Percentiles rank a stretch among this genome's conserved stretches.
Conservation (phyloP, 2,797 vertebrate species). For the Poeciliopsis presidionis region DNA sequence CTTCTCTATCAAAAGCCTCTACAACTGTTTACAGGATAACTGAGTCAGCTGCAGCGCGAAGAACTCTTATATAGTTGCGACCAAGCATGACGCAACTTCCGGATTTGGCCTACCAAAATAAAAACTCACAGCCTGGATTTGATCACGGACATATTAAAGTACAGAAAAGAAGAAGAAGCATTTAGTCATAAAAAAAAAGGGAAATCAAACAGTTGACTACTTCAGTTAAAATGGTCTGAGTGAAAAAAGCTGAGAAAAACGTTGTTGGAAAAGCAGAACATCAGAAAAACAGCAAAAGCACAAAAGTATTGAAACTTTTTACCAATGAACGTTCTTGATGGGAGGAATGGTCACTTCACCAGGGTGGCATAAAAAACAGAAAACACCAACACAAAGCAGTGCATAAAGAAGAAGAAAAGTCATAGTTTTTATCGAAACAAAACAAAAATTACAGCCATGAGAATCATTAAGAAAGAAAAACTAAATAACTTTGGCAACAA, state of each 20-base stretch:
- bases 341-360: neutral
- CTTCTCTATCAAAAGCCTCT: rapidly evolving
- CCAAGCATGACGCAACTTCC: conserved; percentile 11
- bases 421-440: neutral
- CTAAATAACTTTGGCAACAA: no score
- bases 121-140: neutral
- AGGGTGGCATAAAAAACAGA: neutral
- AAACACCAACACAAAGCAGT: neutral
- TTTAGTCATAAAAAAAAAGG: neutral
- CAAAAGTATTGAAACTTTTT: no score
- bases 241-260: neutral
- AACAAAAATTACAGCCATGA: no score
- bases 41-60: neutral
- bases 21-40: neutral
- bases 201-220: no score
- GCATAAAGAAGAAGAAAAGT: neutral
- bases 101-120: neutral
- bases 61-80: no score
- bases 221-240: no score
- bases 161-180: neutral
- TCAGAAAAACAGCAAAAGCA: neutral
- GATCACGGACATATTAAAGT: neutral
- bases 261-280: neutral
- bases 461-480: no score
- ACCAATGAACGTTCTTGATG: neutral